These are phyloP conservation scores for Achatina immaculata DNA, from an alignment of 1,140 invertebrate species.

Conservation along the genomic window DNA sequence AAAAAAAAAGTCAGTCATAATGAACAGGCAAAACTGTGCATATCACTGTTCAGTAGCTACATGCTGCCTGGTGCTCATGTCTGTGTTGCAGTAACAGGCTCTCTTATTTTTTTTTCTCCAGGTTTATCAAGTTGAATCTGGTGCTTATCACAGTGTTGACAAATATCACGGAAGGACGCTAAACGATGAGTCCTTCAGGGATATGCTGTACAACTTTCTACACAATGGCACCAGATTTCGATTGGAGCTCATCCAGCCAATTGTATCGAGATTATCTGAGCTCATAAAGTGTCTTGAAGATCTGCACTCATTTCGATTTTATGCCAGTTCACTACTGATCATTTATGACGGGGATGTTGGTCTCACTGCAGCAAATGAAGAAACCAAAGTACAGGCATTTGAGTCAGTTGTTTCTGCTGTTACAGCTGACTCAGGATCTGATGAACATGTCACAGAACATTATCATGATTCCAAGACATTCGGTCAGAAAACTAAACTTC, in stretches of 20 bases:
- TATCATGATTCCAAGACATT: too few relatives aligned
- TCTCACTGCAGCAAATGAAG: background rate
- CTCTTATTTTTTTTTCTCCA: constrained; percentile 70
- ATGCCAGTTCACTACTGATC: constrained; percentile 92
- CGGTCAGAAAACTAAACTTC: too few relatives aligned
- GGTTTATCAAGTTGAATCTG: constrained; percentile 81
- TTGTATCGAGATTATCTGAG: constrained; percentile 82
- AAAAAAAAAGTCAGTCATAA: too few relatives aligned
- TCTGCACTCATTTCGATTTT: constrained; percentile 92
- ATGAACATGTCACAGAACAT: background rate
- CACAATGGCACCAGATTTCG: constrained; percentile 84
- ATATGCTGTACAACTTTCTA: constrained; percentile 86
- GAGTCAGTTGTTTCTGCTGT: too few relatives aligned
- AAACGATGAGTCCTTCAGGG: constrained; percentile 85
- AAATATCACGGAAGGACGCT: constrained; percentile 94
- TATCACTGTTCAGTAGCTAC: too few relatives aligned
- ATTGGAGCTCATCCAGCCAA: constrained; percentile 80
- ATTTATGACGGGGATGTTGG: constrained; percentile 84
- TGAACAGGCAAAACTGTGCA: too few relatives aligned
- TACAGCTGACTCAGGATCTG: background rate
- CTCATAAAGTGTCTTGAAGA: constrained; percentile 83
- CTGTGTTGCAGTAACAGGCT: too few relatives aligned
- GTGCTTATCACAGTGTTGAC: constrained; percentile 84
- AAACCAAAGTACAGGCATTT: too few relatives aligned
- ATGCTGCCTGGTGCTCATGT: too few relatives aligned